Percentiles rank a stretch among this genome's conserved stretches.
These are phyloP conservation scores for Drosophila triauraria DNA, from an alignment of 1,140 invertebrate species.

Conservation along the genomic window DNA sequence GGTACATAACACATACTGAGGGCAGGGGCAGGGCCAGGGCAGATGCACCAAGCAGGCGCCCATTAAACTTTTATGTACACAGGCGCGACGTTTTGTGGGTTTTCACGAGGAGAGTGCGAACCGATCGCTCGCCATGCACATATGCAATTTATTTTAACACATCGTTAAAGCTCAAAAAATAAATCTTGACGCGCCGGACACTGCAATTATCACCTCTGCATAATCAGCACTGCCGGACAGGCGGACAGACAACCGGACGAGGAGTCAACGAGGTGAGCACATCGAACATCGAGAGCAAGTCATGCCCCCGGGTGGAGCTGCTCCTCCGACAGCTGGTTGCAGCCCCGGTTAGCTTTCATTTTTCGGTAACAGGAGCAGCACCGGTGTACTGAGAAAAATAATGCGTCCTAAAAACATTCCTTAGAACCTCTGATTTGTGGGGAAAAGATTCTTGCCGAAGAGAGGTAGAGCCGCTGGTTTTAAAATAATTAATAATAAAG, in stretches of 20 bases:
- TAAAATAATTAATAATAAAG: too few relatives aligned
- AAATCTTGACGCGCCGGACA: slow-evolving; percentile 82
- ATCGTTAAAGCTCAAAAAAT: slow-evolving; percentile 83
- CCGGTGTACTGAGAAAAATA: slow-evolving; percentile 5
- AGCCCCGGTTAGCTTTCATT: slow-evolving; percentile 52
- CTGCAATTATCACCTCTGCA: slow-evolving; percentile 84
- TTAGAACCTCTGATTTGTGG: too few relatives aligned
- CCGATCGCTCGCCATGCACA: slow-evolving; percentile 31
- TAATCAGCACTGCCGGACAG: slow-evolving; percentile 63
- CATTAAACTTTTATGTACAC: slow-evolving; percentile 77
- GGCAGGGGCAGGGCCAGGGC: background rate
- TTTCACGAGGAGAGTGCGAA: slow-evolving; percentile 40
- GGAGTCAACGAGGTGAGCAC: slow-evolving; percentile 53
- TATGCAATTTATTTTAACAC: slow-evolving; percentile 84
- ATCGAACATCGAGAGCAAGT: slow-evolving; percentile 78
- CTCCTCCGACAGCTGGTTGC: slow-evolving; percentile 56
- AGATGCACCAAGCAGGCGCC: slow-evolving; percentile 48
- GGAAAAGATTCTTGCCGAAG: too few relatives aligned
- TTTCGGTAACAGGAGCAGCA: slow-evolving; percentile 31
- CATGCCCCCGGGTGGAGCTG: slow-evolving; percentile 63
- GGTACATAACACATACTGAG: background rate
- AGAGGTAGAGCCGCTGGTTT: too few relatives aligned
- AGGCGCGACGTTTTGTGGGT: slow-evolving; percentile 78
- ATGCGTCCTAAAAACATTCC: too few relatives aligned
- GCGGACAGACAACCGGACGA: slow-evolving; percentile 3